These are phyloP conservation scores for Lucilia sericata DNA, from an alignment of 1,140 invertebrate species.

Conservation along the genomic window DNA sequence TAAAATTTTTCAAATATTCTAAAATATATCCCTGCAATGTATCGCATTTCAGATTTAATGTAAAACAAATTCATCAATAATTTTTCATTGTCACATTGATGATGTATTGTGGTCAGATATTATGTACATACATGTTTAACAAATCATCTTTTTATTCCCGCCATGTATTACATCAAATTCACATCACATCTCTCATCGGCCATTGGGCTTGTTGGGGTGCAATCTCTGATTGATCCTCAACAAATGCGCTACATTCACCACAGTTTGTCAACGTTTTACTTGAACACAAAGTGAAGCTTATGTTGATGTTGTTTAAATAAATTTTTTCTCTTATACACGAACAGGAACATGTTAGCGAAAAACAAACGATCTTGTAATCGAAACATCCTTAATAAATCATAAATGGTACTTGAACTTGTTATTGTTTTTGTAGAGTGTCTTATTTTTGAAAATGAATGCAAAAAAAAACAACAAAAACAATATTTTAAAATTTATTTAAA, in stretches of 20 bases:
- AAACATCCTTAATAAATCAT: conserved; percentile 68
- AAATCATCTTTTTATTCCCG: conserved; percentile 34
- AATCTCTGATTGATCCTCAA: not conserved
- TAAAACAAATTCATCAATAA: conserved; percentile 44
- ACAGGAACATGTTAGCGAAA: not conserved
- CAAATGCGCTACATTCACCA: not conserved
- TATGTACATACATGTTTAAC: conserved; percentile 34
- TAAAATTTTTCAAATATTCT: no score
- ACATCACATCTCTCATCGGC: not conserved
- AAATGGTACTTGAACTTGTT: conserved; percentile 57
- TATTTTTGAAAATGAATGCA: not conserved
- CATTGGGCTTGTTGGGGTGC: not conserved
- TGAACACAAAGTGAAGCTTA: not conserved
- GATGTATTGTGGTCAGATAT: conserved; percentile 16
- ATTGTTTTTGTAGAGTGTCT: not conserved
- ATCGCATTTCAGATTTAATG: not conserved
- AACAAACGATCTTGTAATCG: conserved; percentile 60
- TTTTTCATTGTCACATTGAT: conserved; percentile 43
- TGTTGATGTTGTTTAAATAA: conserved; percentile 13
- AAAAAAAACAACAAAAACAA: not conserved
- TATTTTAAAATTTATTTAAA: conserved; percentile 17
- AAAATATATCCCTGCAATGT: not conserved
- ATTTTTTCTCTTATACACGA: not conserved
- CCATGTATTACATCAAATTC: conserved; percentile 20
- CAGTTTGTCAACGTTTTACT: not conserved